Evolutionary conservation across 2,888 invertebrate species (phyloP).

Genomic region (Anodontia alba): DNA sequence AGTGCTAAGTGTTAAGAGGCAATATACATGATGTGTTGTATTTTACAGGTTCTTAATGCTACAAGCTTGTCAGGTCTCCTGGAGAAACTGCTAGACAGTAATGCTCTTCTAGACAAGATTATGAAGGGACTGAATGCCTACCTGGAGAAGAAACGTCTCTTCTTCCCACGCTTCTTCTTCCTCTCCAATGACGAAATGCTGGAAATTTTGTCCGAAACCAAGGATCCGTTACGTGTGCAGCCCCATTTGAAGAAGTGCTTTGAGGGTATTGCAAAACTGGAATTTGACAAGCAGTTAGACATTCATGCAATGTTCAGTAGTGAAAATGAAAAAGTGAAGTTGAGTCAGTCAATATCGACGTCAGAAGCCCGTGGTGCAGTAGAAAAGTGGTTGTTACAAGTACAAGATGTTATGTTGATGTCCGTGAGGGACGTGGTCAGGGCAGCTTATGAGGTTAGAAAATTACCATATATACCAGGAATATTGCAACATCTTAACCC

Average conservation of each 20-base stretch:
- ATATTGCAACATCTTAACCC: too few relatives aligned
- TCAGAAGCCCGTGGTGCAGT: slow-evolving; percentile 92
- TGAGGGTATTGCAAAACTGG: slow-evolving; percentile 92
- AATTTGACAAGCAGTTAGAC: slow-evolving; percentile 94
- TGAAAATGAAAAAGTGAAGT: slow-evolving; percentile 89
- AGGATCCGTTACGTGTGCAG: slow-evolving; percentile 85
- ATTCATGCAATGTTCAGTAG: slow-evolving; percentile 95
- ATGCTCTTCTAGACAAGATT: slow-evolving; percentile 84
- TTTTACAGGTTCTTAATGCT: slow-evolving; percentile 80
- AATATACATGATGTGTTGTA: too few relatives aligned
- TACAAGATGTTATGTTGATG: slow-evolving; percentile 92
- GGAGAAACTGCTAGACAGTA: slow-evolving; percentile 84
- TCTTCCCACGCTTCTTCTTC: slow-evolving; percentile 85
- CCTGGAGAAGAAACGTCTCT: slow-evolving; percentile 85
- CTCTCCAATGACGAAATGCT: slow-evolving; percentile 85
- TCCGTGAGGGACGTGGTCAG: slow-evolving; percentile 89
- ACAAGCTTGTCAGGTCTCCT: slow-evolving; percentile 81
- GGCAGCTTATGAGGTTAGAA: slow-evolving; percentile 86
- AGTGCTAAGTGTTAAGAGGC: too few relatives aligned
- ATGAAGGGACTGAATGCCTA: slow-evolving; percentile 85
- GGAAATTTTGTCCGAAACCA: slow-evolving; percentile 85
- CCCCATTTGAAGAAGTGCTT: slow-evolving; percentile 85
- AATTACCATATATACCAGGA: too few relatives aligned
- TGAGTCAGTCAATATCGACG: slow-evolving; percentile 92
- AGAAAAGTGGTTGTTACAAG: slow-evolving; percentile 93